These are phyloP conservation scores for Platichthys flesus DNA, from an alignment of 2,113 vertebrate species.

Conservation along the genomic window DNA sequence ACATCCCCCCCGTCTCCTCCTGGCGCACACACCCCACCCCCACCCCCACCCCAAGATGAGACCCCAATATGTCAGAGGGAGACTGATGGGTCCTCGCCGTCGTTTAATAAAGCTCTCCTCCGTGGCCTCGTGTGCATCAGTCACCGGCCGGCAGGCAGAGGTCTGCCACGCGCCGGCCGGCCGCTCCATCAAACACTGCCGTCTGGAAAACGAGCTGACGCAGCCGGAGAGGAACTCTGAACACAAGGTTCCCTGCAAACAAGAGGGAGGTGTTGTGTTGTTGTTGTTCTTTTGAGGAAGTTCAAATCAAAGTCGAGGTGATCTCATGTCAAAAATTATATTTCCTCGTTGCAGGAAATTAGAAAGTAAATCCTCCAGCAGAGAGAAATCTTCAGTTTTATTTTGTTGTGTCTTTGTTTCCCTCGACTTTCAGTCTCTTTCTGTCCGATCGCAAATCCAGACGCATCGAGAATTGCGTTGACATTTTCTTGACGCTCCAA, in stretches of 20 bases:
- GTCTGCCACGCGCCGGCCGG: constrained; percentile 31
- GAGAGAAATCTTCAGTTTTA: background rate
- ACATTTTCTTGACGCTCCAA: constrained; percentile 51
- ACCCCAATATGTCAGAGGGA: constrained; percentile 69
- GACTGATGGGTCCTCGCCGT: constrained; percentile 63
- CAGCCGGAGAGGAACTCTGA: constrained; percentile 25
- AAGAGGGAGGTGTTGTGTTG: background rate
- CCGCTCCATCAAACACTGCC: constrained; percentile 57
- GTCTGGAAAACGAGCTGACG: constrained; percentile 51
- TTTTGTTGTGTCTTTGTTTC: too few species aligned
- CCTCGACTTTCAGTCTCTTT: background rate
- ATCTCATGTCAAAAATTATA: background rate
- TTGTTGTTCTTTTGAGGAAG: background rate
- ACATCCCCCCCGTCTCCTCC: constrained; percentile 27
- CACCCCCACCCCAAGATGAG: constrained; percentile 48
- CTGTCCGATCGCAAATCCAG: background rate
- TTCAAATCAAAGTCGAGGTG: background rate
- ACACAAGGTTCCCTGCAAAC: background rate
- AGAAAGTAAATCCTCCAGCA: background rate
- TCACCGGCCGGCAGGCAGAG: constrained; percentile 51
- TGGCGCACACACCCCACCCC: constrained; percentile 2
- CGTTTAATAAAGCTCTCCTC: constrained; percentile 73
- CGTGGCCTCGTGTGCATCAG: constrained; percentile 52
- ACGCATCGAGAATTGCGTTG: constrained; percentile 11
- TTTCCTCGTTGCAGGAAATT: background rate